Evolutionary conservation across 2,888 invertebrate species (phyloP).

Genomic region (Conistra vaccinii): DNA sequence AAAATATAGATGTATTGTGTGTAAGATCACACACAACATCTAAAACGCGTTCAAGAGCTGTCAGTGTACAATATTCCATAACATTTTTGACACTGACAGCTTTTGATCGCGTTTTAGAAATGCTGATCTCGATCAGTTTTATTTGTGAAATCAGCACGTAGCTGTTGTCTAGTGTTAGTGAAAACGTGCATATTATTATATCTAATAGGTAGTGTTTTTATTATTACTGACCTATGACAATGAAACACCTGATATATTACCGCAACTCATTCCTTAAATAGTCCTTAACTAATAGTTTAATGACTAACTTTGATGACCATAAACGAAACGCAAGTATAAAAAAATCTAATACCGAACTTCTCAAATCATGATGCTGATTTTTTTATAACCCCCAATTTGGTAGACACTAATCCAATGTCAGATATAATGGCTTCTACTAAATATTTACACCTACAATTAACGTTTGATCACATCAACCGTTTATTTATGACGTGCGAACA

Average conservation of each 20-base stretch:
- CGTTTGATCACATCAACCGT: slow-evolving; percentile 20
- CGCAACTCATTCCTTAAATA: background rate
- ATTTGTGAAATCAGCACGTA: too few relatives aligned
- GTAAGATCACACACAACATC: too few relatives aligned
- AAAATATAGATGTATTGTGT: background rate
- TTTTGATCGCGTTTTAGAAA: too few relatives aligned
- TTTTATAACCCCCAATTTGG: slow-evolving; percentile 15
- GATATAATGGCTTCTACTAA: slow-evolving; percentile 28
- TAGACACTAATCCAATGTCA: slow-evolving; percentile 29
- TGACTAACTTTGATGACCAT: background rate
- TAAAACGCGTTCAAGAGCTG: too few relatives aligned
- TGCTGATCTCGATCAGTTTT: too few relatives aligned
- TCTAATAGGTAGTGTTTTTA: background rate
- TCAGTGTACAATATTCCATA: too few relatives aligned
- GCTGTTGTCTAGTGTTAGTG: background rate
- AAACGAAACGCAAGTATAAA: background rate
- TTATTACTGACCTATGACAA: background rate
- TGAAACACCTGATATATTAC: background rate
- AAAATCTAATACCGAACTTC: background rate
- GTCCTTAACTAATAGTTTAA: background rate
- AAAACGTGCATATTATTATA: background rate
- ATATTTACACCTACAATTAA: slow-evolving; percentile 39
- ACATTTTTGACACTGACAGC: too few relatives aligned
- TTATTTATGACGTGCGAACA: slow-evolving; percentile 46
- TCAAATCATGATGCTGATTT: background rate